Evolutionary conservation across 2,113 vertebrate genomes (phyloP), one percentile per base, ranked within the genome.

Genomic region (Microtus ochrogaster): DNA sequence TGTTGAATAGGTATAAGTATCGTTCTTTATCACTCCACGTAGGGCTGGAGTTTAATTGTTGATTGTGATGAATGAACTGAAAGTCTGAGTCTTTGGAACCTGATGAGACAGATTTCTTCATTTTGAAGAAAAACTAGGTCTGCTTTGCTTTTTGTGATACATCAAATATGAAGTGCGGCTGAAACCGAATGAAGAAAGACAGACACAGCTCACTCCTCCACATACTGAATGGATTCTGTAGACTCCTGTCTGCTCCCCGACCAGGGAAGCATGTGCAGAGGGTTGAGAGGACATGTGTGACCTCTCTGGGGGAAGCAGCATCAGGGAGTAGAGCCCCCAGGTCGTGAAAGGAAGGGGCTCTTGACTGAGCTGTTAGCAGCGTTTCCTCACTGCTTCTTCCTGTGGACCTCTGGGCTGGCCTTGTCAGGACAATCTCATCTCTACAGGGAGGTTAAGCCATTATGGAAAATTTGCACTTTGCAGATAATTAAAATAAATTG

Each of bases 401-500:
- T 77, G 93, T 79, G 82, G 3, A 0, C 41, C 0, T 0, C 19
- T 83, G 97, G 88, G n/a, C 21, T n/a, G 14, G 95, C 77, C 93
- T 83, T 97, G 90, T 97, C 90, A 97, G 76, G 79, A 83, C 63
- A 55, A 90, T 21, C 44, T 94, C 74, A 55, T 77, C 82, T 94
- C 72, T 90, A 55, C 5, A 96, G 85, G 68, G 81, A 33, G 36
- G 73, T 85, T 92, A 90, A 5, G 76, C 72, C 39, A 87, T 76
- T 7, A 36, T 47, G 78, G 52, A 30, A 94, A 97, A 94, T 58
- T 61, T 79, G 47, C 17, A 30, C 44, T 93, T 96, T 87, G 39
- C 11, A 88, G 90, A 96, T 85, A 96, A 97, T 94, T 95, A 96
- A 2, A 97, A 77, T 73, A 92, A 92, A 95, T 93, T n/a, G 12